Base-by-base conservation (phyloP, 1,140 invertebrate genomes). In the Drosophila arawakana region DNA sequence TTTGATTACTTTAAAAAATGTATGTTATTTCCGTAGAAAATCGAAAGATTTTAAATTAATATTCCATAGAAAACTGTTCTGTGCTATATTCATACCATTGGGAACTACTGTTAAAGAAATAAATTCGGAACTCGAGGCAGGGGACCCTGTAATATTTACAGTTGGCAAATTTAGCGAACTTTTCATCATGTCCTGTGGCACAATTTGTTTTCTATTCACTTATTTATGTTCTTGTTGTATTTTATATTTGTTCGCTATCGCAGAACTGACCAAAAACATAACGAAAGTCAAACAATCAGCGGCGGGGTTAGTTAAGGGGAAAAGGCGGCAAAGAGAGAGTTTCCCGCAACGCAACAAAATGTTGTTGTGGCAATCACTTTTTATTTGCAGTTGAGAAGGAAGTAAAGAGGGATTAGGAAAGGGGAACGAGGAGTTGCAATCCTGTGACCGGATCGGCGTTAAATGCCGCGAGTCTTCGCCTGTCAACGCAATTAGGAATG, bases 401-500 rank as follows among this genome's bases (percentile, higher is more conserved):
- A 30, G 25, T 5, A 30, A 30, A 30, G 25, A 30, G 25, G 25
- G 25, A 15, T 15, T 2, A 46, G 7, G n/a, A 10, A 8, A 9
- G 43, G 9, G 6, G 34, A 8, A 7, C 25, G 47, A n/a, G 30
- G 25, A 43, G 25, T 9, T 18, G 39, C 47, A 73, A 66, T 66
- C 54, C 61, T n/a, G 54, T 57, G 41, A 52, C 43, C 21, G 9
- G 57, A 59, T 44, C 61, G 54, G 70, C 78, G 76, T 52, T 81
- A 76, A 78, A 70, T 78, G 82, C 75, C 78, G 50, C 68, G 35
- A 81, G 54, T 76, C 68, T 69, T 58, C 37, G 80, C 80, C 71
- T 86, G 82, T 86, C 82, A 82, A 41, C 83, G 70, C 83, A 82
- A 88, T 86, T 80, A 80, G 65, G 68, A 79, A 79, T 78, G 76